phyloP scores from a whole-genome alignment of 2,797 vertebrate genomes.

The Gymnothorax reevesii region DNA sequence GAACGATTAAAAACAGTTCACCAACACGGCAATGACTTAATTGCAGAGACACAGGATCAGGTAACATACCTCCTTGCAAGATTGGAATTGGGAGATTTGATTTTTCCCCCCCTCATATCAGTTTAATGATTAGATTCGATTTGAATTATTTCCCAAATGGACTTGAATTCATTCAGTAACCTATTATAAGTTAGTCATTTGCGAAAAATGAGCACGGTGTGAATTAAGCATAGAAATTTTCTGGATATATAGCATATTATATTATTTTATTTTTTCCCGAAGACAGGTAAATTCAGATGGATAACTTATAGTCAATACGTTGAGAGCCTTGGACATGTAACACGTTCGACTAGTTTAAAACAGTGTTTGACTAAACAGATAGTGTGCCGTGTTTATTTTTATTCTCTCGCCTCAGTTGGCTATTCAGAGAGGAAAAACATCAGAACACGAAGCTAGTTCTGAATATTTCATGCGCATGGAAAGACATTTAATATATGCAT shows the following conservation, averaged over 20 bases:
- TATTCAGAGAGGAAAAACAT: not conserved
- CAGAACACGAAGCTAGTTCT: not conserved
- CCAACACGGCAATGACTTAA: constrained; percentile 16
- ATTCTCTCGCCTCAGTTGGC: not conserved
- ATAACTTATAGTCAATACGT: not conserved
- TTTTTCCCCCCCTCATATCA: constrained; percentile 22
- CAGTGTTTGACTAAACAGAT: not conserved
- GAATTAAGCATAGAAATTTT: constrained; percentile 16
- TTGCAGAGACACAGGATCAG: constrained; percentile 35
- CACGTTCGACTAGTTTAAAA: not conserved
- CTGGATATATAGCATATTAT: not conserved
- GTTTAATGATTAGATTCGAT: constrained; percentile 32
- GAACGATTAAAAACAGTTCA: constrained; percentile 25
- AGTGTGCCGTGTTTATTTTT: not conserved
- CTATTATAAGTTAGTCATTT: constrained; percentile 19
- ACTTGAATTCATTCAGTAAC: constrained; percentile 26
- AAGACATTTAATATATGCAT: not conserved
- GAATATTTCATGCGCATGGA: not conserved
- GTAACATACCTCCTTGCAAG: constrained; percentile 27
- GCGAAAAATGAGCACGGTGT: constrained; percentile 15
- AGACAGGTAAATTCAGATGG: not conserved
- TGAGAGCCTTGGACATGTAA: not conserved
- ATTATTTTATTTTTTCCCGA: constrained; percentile 1
- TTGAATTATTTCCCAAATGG: constrained; percentile 35
- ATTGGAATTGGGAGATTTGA: constrained; percentile 26